A percentile compares a stretch with the other conserved stretches of the same genome.
These are phyloP conservation scores for Halocynthia aurantium DNA, from an alignment of 23 tunicate species.

Conservation along the genomic window DNA sequence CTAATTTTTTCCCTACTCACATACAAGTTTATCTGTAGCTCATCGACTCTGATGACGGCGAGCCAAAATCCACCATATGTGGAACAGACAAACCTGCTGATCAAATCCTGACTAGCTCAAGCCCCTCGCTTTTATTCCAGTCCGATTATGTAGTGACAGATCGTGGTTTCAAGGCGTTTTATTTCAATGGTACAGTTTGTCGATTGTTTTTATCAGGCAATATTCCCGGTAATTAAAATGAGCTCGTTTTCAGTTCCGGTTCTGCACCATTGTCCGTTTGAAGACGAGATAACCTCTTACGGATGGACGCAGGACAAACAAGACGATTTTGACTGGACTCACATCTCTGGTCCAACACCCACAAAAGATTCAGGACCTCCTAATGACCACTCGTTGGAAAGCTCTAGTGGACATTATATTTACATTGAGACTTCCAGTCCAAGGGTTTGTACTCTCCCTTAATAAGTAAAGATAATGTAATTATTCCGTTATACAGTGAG, in stretches of 20 bases:
- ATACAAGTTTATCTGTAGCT: no score
- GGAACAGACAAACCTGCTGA: no score
- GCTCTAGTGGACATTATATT: conserved; percentile 37
- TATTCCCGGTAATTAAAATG: no score
- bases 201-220: no score
- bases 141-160: conserved; percentile 53
- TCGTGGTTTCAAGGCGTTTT: conserved; percentile 21
- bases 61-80: no score
- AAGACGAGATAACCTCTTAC: conserved; percentile 32
- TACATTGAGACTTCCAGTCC: conserved; percentile 54
- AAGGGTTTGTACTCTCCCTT: not conserved
- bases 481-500: no score
- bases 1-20: no score
- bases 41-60: no score
- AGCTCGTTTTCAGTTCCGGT: no score
- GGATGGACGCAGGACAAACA: conserved; percentile 46
- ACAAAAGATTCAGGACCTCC: conserved; percentile 50
- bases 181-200: no score
- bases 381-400: conserved; percentile 47
- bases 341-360: conserved; percentile 29
- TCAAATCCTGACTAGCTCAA: no score
- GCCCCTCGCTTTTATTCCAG: not conserved
- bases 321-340: conserved; percentile 50
- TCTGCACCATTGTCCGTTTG: conserved; percentile 49
- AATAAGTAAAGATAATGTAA: no score